Base-by-base conservation (phyloP, 92 coral and sea anemone species). In the Palythoa heliodiscus region DNA sequence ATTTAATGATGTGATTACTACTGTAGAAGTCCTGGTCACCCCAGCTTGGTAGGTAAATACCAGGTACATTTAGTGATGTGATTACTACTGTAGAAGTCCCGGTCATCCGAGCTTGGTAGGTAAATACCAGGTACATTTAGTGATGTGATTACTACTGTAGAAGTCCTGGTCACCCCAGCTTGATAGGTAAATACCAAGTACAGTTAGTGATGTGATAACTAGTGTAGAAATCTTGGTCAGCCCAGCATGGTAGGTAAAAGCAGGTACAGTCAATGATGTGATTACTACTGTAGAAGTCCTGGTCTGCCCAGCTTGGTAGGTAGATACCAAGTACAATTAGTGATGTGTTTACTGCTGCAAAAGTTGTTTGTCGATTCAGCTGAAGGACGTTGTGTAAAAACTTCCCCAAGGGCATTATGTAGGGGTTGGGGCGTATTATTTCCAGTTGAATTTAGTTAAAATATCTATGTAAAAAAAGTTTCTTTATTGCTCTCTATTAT, bases 291-390 rank as follows among this genome's bases (percentile, higher is more conserved):
- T 75, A 53, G 16, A 71, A 3, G 13, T 14, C 13, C 35, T 37
- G 19, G 43, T 29, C 74, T 60, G 67, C 20, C 19, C 58, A 35
- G 20, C 22, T 66, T 52, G 23, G 60, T 55, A 43, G 50, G 50
- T 39, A 70, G 25, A 43, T 70, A 70, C 50, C 74, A 70, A 4
- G 74, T 70, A 70, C 17, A 43, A 58, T 3, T 13, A 20, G 17
- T 84, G 87, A 24, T 84, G 58, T 84, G 87, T 60, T 35, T 40
- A 84, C 29, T 84, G 73, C 22, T 84, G 61, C 73, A 73, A 82
- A 14, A 60, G 74, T 29, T 70, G n/a, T 17, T 43, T 12, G 74
- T 16, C 48, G 60, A 52, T 43, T 29, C 58, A 35, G 20, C 29
- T n/a, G n/a, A n/a, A 64, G 69, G 7, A 55, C 40, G 15, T 38